Evolutionary conservation across 2,113 vertebrate species (phyloP).

Genomic region (western clawed frog (Xenopus tropicalis)): UCB_Xtro_10.0 CM004443.2:101240001-101240500

Average conservation of each 20-base stretch:
- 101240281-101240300: slow-evolving; percentile 58
- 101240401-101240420: neutral
- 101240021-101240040: slow-evolving; percentile 32
- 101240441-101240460: too few species aligned
- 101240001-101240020: slow-evolving; percentile 44
- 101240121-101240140: neutral
- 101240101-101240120: neutral
- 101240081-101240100: slow-evolving; percentile 4
- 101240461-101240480: too few species aligned
- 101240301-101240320: slow-evolving; percentile 64
- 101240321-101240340: slow-evolving; percentile 60
- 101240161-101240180: too few species aligned
- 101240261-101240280: too few species aligned
- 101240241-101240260: too few species aligned
- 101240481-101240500: too few species aligned
- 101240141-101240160: too few species aligned
- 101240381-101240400: slow-evolving; percentile 55
- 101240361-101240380: slow-evolving; percentile 57
- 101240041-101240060: slow-evolving; percentile 12
- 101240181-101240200: too few species aligned
- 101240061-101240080: slow-evolving; percentile 38
- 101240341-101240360: slow-evolving; percentile 55
- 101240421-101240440: too few species aligned
- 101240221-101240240: too few species aligned
- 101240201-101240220: too few species aligned